Conservation (phyloP, 2,113 vertebrate genomes). For the Aythya baeri region DNA sequence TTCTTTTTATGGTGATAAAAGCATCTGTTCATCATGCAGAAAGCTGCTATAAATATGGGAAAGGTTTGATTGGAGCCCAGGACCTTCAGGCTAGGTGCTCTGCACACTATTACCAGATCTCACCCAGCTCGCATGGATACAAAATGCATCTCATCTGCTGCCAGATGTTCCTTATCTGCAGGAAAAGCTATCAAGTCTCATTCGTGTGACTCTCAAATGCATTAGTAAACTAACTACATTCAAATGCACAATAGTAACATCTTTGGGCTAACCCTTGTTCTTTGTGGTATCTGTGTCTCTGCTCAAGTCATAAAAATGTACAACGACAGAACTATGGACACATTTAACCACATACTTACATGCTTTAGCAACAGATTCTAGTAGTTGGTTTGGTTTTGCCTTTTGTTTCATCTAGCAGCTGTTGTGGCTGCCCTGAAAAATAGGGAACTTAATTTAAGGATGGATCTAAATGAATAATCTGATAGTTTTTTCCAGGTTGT, state of each 20-base stretch:
- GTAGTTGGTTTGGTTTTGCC: not conserved
- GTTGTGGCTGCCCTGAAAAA: not conserved
- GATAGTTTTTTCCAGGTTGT: not conserved
- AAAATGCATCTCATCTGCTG: not conserved
- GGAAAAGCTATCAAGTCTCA: not conserved
- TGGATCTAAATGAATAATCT: not conserved
- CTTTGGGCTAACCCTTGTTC: not conserved
- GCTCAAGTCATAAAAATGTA: not conserved
- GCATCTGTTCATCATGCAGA: not conserved
- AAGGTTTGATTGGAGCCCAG: not conserved
- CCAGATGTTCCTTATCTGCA: not conserved
- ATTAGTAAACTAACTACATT: constrained; percentile 15
- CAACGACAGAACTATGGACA: not conserved
- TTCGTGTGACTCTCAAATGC: not conserved
- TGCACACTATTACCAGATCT: not conserved
- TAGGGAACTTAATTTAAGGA: not conserved
- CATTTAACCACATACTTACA: not conserved
- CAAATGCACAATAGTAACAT: not conserved
- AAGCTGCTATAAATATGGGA: not conserved
- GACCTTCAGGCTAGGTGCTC: not conserved
- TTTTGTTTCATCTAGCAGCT: not conserved
- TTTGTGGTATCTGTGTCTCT: not conserved
- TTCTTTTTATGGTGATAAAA: not conserved
- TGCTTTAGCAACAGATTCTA: not conserved
- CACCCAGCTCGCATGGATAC: not conserved